Conservation (phyloP, 2,888 invertebrate genomes). For the Spialia ferax region DNA sequence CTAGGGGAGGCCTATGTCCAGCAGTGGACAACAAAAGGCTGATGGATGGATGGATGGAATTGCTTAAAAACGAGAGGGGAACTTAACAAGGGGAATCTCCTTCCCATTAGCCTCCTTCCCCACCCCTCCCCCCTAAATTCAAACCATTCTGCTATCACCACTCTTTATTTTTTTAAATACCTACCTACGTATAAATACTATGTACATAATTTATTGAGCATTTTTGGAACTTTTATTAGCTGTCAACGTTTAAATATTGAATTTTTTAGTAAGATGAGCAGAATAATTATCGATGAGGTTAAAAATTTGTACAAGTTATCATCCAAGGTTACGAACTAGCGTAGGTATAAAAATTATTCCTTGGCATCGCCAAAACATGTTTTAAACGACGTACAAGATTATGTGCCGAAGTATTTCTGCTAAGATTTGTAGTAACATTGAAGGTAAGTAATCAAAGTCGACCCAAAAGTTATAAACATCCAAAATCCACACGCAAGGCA, state of each 20-base stretch:
- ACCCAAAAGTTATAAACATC: not conserved
- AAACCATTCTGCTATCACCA: no score
- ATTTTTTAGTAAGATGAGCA: constrained; percentile 54
- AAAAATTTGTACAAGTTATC: constrained; percentile 32
- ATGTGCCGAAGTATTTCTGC: not conserved
- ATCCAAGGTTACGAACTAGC: constrained; percentile 66
- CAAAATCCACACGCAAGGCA: constrained; percentile 41
- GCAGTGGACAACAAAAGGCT: no score
- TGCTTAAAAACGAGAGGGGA: no score
- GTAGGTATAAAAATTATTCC: constrained; percentile 49
- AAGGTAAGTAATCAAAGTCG: constrained; percentile 6
- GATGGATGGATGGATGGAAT: no score
- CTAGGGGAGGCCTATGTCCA: no score
- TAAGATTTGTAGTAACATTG: not conserved
- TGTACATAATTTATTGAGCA: no score
- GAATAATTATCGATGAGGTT: constrained; percentile 68
- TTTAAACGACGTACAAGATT: not conserved
- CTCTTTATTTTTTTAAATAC: no score
- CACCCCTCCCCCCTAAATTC: no score
- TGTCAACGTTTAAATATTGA: constrained; percentile 28
- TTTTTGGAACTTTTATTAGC: not conserved
- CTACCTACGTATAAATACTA: no score
- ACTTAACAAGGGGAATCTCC: no score
- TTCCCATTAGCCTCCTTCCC: no score
- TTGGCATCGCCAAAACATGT: not conserved